Percentiles rank a stretch among this genome's conserved stretches.
Evolutionary conservation across 2,888 invertebrate species (phyloP).

Genomic region (Petrophora chlorosata): DNA sequence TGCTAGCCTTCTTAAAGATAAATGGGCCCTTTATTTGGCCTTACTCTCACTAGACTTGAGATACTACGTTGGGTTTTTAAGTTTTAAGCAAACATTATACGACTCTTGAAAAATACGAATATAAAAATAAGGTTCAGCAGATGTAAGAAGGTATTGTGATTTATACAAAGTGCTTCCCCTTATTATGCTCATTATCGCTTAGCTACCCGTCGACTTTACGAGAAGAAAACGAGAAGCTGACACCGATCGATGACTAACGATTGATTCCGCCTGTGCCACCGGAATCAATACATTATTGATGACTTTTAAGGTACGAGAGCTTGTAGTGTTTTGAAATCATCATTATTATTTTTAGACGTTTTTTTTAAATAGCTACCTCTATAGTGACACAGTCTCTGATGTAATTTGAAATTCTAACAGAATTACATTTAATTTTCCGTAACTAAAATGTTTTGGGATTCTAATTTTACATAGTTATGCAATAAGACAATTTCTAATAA

Average conservation of each 20-base stretch:
- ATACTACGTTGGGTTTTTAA: no score
- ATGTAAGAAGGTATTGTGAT: background rate
- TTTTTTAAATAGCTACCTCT: constrained; percentile 6
- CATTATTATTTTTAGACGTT: constrained; percentile 19
- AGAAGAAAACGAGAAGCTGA: constrained; percentile 6
- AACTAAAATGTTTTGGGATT: no score
- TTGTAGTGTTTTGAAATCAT: constrained; percentile 19
- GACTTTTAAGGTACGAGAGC: constrained; percentile 20
- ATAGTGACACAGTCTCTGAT: background rate
- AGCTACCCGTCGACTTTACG: background rate
- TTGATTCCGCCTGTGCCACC: constrained; percentile 5
- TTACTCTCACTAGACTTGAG: no score
- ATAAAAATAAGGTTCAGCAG: no score
- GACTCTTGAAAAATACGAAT: no score
- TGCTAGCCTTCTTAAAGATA: background rate
- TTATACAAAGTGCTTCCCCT: no score
- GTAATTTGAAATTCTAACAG: no score
- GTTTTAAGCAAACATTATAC: no score
- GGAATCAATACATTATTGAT: constrained; percentile 15
- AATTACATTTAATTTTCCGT: no score
- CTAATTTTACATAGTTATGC: no score
- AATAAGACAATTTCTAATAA: background rate
- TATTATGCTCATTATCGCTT: no score
- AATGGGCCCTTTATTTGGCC: background rate
- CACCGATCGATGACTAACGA: background rate